Conservation (phyloP, 2,113 vertebrate species). For the Narcine bancroftii region DNA sequence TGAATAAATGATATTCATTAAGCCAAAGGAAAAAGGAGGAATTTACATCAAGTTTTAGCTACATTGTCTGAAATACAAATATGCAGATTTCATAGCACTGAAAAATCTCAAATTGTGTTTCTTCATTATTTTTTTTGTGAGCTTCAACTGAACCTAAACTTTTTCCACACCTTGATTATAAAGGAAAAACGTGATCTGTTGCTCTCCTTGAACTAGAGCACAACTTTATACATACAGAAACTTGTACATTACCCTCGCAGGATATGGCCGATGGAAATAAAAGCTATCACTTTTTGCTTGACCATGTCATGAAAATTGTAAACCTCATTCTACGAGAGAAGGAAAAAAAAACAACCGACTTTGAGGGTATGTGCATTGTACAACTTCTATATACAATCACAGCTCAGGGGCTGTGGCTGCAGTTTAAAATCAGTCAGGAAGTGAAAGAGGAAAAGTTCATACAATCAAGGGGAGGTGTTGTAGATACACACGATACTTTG, state of each 20-base stretch:
- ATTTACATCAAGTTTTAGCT: constrained; percentile 99
- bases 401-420: constrained; percentile 84
- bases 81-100: constrained; percentile 97
- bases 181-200: constrained; percentile 80
- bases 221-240: constrained; percentile 74
- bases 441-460: constrained; percentile 96
- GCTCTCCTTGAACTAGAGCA: constrained; percentile 67
- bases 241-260: constrained; percentile 66
- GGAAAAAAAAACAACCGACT: constrained; percentile 67
- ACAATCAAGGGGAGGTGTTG: constrained; percentile 99
- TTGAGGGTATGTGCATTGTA: constrained; percentile 95
- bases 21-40: constrained; percentile 97
- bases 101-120: constrained; percentile 96
- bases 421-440: constrained; percentile 99
- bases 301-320: constrained; percentile 71
- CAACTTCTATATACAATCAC: constrained; percentile 97
- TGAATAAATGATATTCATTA: constrained; percentile 99
- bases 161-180: constrained; percentile 78
- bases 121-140: constrained; percentile 76
- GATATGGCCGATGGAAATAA: constrained; percentile 71
- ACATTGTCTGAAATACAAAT: constrained; percentile 99
- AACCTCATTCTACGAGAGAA: constrained; percentile 68
- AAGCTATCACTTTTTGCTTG: constrained; percentile 73
- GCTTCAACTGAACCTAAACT: constrained; percentile 85
- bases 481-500: constrained; percentile 98